Evolutionary conservation across 2,888 invertebrate species (phyloP).

Genomic region (Pollenia angustigena): DNA sequence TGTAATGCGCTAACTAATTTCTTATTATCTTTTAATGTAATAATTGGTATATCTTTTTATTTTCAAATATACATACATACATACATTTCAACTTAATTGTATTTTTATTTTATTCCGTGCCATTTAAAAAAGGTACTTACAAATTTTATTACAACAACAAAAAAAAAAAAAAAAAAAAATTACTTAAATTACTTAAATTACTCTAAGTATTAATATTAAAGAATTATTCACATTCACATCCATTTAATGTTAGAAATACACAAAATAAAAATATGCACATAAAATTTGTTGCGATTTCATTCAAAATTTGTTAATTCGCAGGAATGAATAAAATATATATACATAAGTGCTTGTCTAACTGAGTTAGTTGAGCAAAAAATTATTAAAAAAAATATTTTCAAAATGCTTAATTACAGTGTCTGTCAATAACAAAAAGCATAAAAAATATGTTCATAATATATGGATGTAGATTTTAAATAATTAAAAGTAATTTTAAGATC

Average conservation of each 20-base stretch:
- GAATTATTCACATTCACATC: constrained; percentile 13
- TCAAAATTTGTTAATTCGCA: constrained; percentile 43
- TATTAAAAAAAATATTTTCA: constrained; percentile 17
- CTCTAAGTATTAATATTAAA: not conserved
- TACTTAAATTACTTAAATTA: constrained; percentile 48
- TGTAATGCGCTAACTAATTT: no score
- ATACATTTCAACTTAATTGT: not conserved
- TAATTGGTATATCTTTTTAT: not conserved
- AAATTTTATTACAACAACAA: constrained; percentile 16
- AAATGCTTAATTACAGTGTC: constrained; percentile 15
- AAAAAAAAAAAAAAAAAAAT: no score
- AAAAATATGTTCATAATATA: constrained; percentile 5
- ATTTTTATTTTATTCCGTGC: not conserved
- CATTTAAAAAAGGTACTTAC: constrained; percentile 23
- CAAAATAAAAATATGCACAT: constrained; percentile 5
- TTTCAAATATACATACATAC: not conserved
- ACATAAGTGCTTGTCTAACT: not conserved
- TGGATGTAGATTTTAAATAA: no score
- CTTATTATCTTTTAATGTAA: no score
- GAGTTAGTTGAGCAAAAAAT: constrained; percentile 28
- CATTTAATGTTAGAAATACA: constrained; percentile 30
- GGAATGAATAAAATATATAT: constrained; percentile 6
- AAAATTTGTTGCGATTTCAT: constrained; percentile 40
- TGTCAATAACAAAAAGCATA: not conserved
- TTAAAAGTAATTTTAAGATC: not conserved